Evolutionary conservation across 2,888 invertebrate genomes (phyloP).

Genomic region (Halocaridina rubra): DNA sequence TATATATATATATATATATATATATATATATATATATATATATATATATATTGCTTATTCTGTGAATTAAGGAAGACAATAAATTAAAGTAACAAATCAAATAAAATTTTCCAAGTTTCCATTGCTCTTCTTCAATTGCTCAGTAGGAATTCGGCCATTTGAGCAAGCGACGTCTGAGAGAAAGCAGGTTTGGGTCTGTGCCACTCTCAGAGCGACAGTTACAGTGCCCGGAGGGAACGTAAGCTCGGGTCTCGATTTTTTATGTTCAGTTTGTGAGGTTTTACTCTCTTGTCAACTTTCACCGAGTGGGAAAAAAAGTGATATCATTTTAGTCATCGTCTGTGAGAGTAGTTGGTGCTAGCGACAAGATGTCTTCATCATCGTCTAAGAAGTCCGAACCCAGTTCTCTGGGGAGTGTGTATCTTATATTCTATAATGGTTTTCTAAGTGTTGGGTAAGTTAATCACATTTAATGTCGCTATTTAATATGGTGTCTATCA

Average conservation of each 20-base stretch:
- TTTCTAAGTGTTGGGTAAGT: slow-evolving; percentile 43
- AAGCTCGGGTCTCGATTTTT: not conserved
- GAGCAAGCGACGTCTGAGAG: not conserved
- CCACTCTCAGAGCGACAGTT: not conserved
- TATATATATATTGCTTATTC: too few species aligned
- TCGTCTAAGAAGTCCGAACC: not conserved
- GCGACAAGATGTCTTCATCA: too few species aligned
- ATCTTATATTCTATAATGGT: slow-evolving; percentile 43
- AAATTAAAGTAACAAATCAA: not conserved
- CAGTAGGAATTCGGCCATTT: not conserved
- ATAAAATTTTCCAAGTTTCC: not conserved
- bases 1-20: slow-evolving; percentile 10
- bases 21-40: not conserved
- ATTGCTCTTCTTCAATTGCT: too few species aligned
- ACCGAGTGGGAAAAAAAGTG: too few species aligned
- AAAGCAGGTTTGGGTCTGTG: not conserved
- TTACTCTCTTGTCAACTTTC: too few species aligned
- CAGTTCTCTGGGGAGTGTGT: slow-evolving; percentile 20
- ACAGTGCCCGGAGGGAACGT: not conserved
- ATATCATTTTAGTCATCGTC: too few species aligned
- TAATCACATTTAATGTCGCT: too few species aligned
- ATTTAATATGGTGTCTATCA: not conserved
- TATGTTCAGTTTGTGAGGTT: not conserved
- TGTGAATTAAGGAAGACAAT: not conserved
- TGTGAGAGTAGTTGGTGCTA: too few species aligned